These are phyloP conservation scores for Saccostrea cuccullata DNA, from an alignment of 1,140 invertebrate species.

Conservation along the genomic window DNA sequence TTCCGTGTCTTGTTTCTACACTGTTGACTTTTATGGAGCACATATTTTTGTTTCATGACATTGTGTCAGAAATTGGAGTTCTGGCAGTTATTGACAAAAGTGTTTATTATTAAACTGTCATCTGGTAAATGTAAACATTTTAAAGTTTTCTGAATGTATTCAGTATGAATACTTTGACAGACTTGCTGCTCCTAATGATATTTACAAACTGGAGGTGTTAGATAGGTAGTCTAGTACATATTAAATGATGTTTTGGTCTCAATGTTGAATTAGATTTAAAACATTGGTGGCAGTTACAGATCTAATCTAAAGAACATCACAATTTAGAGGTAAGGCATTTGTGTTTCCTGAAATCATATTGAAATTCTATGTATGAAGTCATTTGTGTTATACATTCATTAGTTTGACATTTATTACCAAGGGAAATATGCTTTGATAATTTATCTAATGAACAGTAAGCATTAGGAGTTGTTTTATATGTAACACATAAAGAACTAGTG, in stretches of 20 bases:
- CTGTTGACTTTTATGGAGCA: no score
- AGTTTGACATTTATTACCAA: neutral
- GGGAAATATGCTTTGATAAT: neutral
- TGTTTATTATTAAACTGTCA: slow-evolving; percentile 25
- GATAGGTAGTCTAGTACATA: neutral
- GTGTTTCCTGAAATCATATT: neutral
- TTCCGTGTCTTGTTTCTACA: no score
- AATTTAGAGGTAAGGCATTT: neutral
- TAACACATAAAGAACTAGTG: no score
- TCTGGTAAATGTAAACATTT: slow-evolving; percentile 11
- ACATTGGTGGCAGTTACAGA: neutral
- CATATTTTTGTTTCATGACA: neutral
- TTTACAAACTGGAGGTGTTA: neutral
- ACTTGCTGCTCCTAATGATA: neutral
- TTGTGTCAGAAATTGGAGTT: slow-evolving; percentile 9
- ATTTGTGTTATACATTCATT: neutral
- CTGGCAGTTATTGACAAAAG: slow-evolving; percentile 29
- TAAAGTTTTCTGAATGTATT: neutral
- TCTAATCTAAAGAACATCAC: neutral
- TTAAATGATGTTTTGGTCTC: neutral
- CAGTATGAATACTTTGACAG: neutral
- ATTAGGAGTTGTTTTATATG: neutral
- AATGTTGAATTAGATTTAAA: neutral
- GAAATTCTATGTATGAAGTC: neutral
- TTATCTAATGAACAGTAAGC: neutral